Base-by-base conservation (phyloP, 2,888 invertebrate species). In the Folsomia candida region DNA sequence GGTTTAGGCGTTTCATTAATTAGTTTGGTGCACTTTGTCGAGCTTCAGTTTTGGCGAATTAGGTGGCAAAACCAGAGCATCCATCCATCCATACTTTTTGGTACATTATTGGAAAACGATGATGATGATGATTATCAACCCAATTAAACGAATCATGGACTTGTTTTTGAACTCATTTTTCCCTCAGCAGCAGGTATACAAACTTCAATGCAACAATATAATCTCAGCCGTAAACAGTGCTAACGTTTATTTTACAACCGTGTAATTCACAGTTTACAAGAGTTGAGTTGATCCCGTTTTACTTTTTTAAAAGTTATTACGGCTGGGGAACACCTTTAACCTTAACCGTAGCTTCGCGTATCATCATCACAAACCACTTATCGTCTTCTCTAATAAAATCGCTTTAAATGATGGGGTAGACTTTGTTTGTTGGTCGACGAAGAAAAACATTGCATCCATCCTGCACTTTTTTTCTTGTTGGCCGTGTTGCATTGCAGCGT, bases 311-410 rank as follows among this genome's bases (percentile, higher is more conserved):
- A 4, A 4, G 14, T 14, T 4, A 9, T 18, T 22, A 54, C 6
- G 22, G 6, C n/a, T 54, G 54, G 37, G 54, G 22, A 54, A 54
- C 54, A 54, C 54, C 54, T 54, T 54, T 54, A 54, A 22, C 54
- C 54, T 54, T 14, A 54, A 18, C 54, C 54, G 4, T 20, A n/a
- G n/a, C n/a, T n/a, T n/a, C n/a, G n/a, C n/a, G n/a, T n/a, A n/a
- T n/a, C n/a, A n/a, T n/a, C n/a, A n/a, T n/a, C n/a, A n/a, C n/a
- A n/a, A n/a, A n/a, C n/a, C n/a, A n/a, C n/a, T n/a, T n/a, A n/a
- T n/a, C n/a, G n/a, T n/a, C n/a, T n/a, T n/a, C n/a, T n/a, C n/a
- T n/a, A n/a, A n/a, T n/a, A n/a, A n/a, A n/a, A n/a, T n/a, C n/a
- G n/a, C n/a, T n/a, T n/a, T n/a, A n/a, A n/a, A n/a, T n/a, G n/a